These are phyloP conservation scores for Callitettix versicolor DNA, from an alignment of 1,140 invertebrate species.

Conservation along the genomic window DNA sequence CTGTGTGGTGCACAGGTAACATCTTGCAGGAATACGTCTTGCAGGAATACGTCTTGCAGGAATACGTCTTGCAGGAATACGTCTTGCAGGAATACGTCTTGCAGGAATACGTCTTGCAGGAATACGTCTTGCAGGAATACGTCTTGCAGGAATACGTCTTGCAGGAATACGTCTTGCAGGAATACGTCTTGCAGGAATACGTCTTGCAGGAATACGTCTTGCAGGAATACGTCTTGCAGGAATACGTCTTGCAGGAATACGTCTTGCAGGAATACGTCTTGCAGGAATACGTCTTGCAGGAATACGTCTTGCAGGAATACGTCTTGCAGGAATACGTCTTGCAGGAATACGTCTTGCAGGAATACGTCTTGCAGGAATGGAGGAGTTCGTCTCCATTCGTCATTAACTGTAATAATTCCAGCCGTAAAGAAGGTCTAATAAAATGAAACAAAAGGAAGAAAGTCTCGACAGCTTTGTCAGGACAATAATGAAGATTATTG, in stretches of 20 bases:
- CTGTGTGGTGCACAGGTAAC: slow-evolving; percentile 8
- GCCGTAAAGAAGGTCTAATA: slow-evolving; percentile 10
- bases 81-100: slow-evolving; percentile 9
- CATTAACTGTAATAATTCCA: slow-evolving; percentile 3
- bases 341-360: slow-evolving; percentile 9
- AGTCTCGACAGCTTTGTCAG: slow-evolving; percentile 10
- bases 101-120: slow-evolving; percentile 9
- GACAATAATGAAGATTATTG: slow-evolving; percentile 8
- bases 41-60: slow-evolving; percentile 9
- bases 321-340: slow-evolving; percentile 9
- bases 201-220: slow-evolving; percentile 9
- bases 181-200: slow-evolving; percentile 10
- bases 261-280: slow-evolving; percentile 9
- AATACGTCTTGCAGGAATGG: too few species aligned
- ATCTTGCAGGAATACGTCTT: slow-evolving; percentile 11
- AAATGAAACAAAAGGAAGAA: slow-evolving; percentile 2
- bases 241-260: slow-evolving; percentile 10
- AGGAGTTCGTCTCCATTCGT: slow-evolving; percentile 1
- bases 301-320: slow-evolving; percentile 10
- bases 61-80: slow-evolving; percentile 10
- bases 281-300: slow-evolving; percentile 9
- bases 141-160: slow-evolving; percentile 9
- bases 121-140: slow-evolving; percentile 10
- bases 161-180: slow-evolving; percentile 9
- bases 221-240: slow-evolving; percentile 9